Evolutionary conservation across 2,888 invertebrate species (phyloP).

Genomic region (Pteria penguin): DNA sequence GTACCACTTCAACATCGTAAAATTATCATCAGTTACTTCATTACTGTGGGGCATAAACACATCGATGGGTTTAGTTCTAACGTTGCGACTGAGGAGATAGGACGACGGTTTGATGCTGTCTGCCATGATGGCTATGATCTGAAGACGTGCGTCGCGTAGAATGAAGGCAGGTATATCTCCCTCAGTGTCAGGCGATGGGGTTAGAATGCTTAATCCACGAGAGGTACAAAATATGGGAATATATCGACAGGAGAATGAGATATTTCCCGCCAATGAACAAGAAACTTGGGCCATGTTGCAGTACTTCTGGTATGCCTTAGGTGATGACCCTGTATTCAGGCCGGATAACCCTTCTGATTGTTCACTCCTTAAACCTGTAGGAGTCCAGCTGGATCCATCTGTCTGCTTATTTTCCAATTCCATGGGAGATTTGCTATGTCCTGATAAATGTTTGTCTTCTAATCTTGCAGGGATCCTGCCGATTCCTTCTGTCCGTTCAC

Average conservation of each 20-base stretch:
- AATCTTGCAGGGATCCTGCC: too few relatives aligned
- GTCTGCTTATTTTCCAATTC: too few relatives aligned
- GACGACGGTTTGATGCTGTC: background rate
- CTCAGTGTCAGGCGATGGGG: background rate
- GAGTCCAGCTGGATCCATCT: too few relatives aligned
- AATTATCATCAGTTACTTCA: background rate
- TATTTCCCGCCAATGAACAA: background rate
- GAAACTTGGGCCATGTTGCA: background rate
- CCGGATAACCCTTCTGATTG: too few relatives aligned
- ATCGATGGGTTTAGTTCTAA: background rate
- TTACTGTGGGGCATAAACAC: background rate
- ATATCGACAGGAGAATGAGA: background rate
- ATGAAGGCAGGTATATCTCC: background rate
- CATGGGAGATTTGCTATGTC: too few relatives aligned
- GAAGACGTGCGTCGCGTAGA: background rate
- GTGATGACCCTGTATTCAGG: too few relatives aligned
- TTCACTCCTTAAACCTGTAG: too few relatives aligned
- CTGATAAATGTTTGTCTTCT: too few relatives aligned
- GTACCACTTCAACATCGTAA: background rate
- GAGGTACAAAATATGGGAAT: background rate
- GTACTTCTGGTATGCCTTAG: constrained; percentile 6
- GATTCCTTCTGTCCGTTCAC: too few relatives aligned
- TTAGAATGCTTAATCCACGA: background rate
- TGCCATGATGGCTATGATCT: constrained; percentile 8
- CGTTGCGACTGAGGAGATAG: background rate